These are phyloP conservation scores for Prietella phreatophila DNA, from an alignment of 2,113 vertebrate genomes.

Conservation along the genomic window DNA sequence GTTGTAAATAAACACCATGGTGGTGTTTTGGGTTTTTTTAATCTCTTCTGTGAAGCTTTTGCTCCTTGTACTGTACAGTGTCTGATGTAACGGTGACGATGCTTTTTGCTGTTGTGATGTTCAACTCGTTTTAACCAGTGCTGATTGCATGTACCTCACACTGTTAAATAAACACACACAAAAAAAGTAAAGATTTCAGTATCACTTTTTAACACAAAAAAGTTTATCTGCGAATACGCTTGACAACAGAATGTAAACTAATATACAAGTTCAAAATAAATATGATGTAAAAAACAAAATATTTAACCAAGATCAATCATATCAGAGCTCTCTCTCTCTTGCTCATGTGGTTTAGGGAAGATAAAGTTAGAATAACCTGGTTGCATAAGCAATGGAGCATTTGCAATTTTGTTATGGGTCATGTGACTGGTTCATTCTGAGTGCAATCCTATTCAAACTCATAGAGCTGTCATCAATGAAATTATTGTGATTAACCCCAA, in stretches of 20 bases:
- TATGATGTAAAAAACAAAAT: not conserved
- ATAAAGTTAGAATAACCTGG: too few species aligned
- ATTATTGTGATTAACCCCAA: too few species aligned
- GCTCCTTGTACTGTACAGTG: conserved; percentile 56
- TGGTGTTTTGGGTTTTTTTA: conserved; percentile 64
- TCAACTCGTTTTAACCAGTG: conserved; percentile 52
- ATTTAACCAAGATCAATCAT: not conserved
- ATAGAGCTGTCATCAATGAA: too few species aligned
- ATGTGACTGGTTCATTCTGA: too few species aligned
- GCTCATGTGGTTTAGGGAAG: too few species aligned
- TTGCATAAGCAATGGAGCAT: too few species aligned
- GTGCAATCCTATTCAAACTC: too few species aligned
- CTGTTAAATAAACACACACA: conserved; percentile 66
- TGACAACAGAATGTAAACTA: not conserved
- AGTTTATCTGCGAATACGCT: not conserved
- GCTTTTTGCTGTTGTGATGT: conserved; percentile 63
- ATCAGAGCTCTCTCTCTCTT: too few species aligned
- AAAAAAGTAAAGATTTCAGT: conserved; percentile 24
- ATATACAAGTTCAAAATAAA: not conserved
- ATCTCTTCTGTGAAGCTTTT: conserved; percentile 75
- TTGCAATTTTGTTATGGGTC: too few species aligned
- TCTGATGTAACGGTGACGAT: conserved; percentile 60
- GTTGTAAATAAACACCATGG: conserved; percentile 72
- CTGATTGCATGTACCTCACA: conserved; percentile 62
- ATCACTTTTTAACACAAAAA: not conserved